Base-by-base conservation (phyloP, 2,888 invertebrate genomes). In the Ferrisia virgata region DNA sequence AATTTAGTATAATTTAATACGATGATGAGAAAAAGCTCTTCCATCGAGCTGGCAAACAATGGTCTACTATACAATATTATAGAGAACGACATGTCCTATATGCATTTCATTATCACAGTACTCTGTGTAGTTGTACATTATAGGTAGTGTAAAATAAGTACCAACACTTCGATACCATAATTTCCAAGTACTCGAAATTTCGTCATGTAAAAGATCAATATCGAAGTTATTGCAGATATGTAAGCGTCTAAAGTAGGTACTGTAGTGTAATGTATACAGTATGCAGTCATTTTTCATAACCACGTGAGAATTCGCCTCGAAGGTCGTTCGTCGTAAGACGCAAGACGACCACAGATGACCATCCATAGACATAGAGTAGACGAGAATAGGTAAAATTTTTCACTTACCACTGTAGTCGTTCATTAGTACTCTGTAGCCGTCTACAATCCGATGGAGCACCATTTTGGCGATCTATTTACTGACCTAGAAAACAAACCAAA, bases 321-420 rank as follows among this genome's bases (percentile, higher is more conserved):
- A 33, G 76, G 33, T 76, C 33, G 76, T 6, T 76, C 33, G 76
- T 6, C 3, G 8, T 79, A 3, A 53, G 31, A 28, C 36, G 72
- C n/a, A 31, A n/a, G n/a, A n/a, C n/a, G n/a, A n/a, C n/a, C n/a
- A n/a, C n/a, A n/a, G n/a, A n/a, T n/a, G n/a, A n/a, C n/a, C n/a
- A n/a, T n/a, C n/a, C n/a, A n/a, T n/a, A n/a, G n/a, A n/a, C n/a
- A n/a, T n/a, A n/a, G n/a, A n/a, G n/a, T n/a, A n/a, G n/a, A n/a
- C n/a, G n/a, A n/a, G n/a, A n/a, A n/a, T n/a, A n/a, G n/a, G n/a
- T 25, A 31, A 33, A 76, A 58, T 80, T 47, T n/a, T 43, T 47
- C 36, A 84, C 85, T 86, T 43, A 85, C 85, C 85, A 33, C 85
- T 86, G 79, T 86, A 86, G 31, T 86, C 85, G 43, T 85, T 84